A percentile compares a stretch with the other conserved stretches of the same genome.
These are phyloP conservation scores for Stigmatopora nigra DNA, from an alignment of 2,113 vertebrate species.

Conservation along the genomic window DNA sequence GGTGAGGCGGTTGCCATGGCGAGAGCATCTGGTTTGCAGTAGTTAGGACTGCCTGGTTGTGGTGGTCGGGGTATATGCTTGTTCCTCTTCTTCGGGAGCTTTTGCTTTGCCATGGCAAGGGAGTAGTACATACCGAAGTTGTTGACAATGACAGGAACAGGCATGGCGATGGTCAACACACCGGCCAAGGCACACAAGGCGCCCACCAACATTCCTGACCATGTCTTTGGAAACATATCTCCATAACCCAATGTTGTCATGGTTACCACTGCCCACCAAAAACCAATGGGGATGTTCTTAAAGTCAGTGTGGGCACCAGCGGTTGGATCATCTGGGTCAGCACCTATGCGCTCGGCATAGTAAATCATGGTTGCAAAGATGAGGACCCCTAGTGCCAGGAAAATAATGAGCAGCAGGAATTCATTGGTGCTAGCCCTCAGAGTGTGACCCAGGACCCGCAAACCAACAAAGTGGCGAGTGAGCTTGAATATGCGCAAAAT, in stretches of 20 bases:
- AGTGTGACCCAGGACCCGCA: slow-evolving; percentile 87
- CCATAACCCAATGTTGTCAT: slow-evolving; percentile 97
- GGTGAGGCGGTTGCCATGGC: slow-evolving; percentile 82
- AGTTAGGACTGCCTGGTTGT: slow-evolving; percentile 84
- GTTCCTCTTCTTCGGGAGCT: slow-evolving; percentile 96
- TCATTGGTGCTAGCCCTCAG: slow-evolving; percentile 90
- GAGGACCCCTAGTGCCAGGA: slow-evolving; percentile 89
- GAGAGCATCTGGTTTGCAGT: slow-evolving; percentile 83
- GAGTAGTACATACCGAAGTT: slow-evolving; percentile 99
- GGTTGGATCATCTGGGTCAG: slow-evolving; percentile 78
- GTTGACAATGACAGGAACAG: slow-evolving; percentile 97
- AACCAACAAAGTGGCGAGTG: slow-evolving; percentile 87
- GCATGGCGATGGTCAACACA: slow-evolving; percentile 98
- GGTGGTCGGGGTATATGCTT: slow-evolving; percentile 90
- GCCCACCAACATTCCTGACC: slow-evolving; percentile 97
- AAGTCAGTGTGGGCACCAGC: slow-evolving; percentile 85
- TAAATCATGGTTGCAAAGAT: slow-evolving; percentile 99
- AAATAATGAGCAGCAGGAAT: slow-evolving; percentile 92
- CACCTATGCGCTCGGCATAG: slow-evolving; percentile 90
- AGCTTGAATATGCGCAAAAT: slow-evolving; percentile 94
- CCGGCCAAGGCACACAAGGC: slow-evolving; percentile 92
- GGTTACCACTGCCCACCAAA: slow-evolving; percentile 99
- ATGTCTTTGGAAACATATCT: slow-evolving; percentile 96
- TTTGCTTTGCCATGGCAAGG: slow-evolving; percentile 98
- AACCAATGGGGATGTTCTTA: slow-evolving; percentile 99